These are phyloP conservation scores for Aptenodytes patagonicus DNA, from an alignment of 2,113 vertebrate genomes.

Conservation along the genomic window DNA sequence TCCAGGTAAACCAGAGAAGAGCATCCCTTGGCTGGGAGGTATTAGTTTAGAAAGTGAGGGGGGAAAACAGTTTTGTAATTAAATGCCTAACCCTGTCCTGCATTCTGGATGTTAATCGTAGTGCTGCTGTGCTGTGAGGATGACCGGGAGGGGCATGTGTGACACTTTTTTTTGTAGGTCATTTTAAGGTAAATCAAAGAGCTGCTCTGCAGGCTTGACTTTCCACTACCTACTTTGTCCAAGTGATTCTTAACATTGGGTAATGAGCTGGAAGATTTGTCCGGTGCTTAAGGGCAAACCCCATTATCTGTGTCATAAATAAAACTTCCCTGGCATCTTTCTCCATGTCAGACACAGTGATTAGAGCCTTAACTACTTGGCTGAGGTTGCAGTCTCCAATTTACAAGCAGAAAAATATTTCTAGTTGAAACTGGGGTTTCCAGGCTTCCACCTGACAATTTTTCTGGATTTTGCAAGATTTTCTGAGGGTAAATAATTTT, in stretches of 20 bases:
- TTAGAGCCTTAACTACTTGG: background rate
- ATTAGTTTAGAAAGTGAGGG: background rate
- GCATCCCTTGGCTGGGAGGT: background rate
- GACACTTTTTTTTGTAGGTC: background rate
- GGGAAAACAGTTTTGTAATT: background rate
- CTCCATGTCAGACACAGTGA: background rate
- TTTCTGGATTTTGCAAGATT: background rate
- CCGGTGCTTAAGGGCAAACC: background rate
- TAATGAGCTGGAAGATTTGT: conserved; percentile 24
- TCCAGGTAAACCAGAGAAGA: background rate
- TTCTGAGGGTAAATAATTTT: background rate
- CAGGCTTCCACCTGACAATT: background rate
- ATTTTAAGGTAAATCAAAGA: background rate
- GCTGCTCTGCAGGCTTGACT: background rate
- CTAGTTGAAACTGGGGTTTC: background rate
- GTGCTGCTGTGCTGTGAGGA: background rate
- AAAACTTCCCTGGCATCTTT: background rate
- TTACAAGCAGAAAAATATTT: background rate
- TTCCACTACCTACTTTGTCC: background rate
- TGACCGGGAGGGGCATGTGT: background rate
- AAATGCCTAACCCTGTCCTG: background rate
- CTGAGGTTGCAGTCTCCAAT: background rate
- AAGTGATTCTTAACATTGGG: background rate
- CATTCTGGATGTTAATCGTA: background rate
- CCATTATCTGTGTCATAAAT: background rate